Percentiles rank a stretch among this genome's conserved stretches.
Evolutionary conservation across 2,113 vertebrate genomes (phyloP).

Genomic region (Lamprologus lemairii): DNA sequence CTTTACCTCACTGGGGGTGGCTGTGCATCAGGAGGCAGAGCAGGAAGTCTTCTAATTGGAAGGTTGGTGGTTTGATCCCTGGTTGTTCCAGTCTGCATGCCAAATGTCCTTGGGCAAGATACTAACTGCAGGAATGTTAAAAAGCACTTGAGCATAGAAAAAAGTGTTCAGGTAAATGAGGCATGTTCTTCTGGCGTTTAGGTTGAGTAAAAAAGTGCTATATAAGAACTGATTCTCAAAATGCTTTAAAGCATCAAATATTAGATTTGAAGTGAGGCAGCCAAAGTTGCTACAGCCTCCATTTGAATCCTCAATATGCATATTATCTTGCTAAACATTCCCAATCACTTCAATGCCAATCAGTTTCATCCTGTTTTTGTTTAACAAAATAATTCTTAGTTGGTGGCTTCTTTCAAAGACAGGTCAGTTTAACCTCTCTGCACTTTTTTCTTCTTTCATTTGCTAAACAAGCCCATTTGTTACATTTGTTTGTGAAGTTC

Average conservation of each 20-base stretch:
- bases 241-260: not conserved
- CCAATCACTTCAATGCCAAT: not conserved
- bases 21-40: not conserved
- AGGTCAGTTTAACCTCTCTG: not conserved
- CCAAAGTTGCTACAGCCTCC: not conserved
- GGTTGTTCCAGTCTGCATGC: not conserved
- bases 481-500: not conserved
- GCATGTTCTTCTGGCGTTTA: not conserved
- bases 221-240: not conserved
- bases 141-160: not conserved
- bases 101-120: not conserved
- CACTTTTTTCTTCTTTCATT: not conserved
- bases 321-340: not conserved
- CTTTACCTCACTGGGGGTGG: not conserved
- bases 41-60: accelerated
- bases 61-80: not conserved
- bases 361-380: not conserved
- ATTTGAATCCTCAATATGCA: not conserved
- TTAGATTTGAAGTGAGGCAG: not conserved
- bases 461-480: not conserved
- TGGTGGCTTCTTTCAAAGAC: not conserved
- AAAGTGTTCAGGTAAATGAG: not conserved
- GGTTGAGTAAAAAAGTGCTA: not conserved
- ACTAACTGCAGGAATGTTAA: not conserved
- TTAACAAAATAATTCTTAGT: not conserved